Base-by-base conservation (phyloP, 2,888 invertebrate species). In the Eristalis tenax region DNA sequence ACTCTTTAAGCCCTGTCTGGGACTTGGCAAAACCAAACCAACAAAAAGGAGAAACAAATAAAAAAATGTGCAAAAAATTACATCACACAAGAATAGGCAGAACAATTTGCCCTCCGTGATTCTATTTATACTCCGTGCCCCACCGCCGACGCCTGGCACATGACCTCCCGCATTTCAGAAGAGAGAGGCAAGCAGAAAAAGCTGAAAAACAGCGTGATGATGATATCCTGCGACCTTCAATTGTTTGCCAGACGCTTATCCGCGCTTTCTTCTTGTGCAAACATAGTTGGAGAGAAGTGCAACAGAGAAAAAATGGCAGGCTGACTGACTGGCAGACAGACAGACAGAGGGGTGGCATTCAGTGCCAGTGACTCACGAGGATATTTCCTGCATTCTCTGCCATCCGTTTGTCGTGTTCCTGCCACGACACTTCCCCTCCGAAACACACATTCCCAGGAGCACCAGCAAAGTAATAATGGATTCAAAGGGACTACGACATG, bases 171-270 rank as follows among this genome's bases (percentile, higher is more conserved):
- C 38, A 38, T 6, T 11, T n/a, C 32, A 32, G 32, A 13, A 1
- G 22, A 40, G 40, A 56, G 22, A 59, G n/a, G 13, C 10, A 18
- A 4, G n/a, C 11, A 23, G n/a, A 75, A 23, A 26, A 50, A 76
- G 0, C 32, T 35, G 57, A 22, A 22, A 26, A 4, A 59, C 38
- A 22, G 26, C 38, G 35, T 61, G 68, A 68, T 71, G 79, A 80
- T 83, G 73, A 71, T 83, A 87, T 83, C 87, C 87, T 76, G 73
- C 83, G 87, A 87, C 87, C 87, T 87, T 87, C 87, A 87, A 83
- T 87, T 87, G 87, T 87, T 83, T 87, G 83, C 73, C 83, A 83
- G 87, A 79, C 83, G 73, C 83, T 87, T 87, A 87, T 87, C 79
- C 83, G 79, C 73, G 79, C 32, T 79, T 82, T 82, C 78, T 82